phyloP scores from a whole-genome alignment of 2,888 invertebrate species.

The Orthosia gothica region DNA sequence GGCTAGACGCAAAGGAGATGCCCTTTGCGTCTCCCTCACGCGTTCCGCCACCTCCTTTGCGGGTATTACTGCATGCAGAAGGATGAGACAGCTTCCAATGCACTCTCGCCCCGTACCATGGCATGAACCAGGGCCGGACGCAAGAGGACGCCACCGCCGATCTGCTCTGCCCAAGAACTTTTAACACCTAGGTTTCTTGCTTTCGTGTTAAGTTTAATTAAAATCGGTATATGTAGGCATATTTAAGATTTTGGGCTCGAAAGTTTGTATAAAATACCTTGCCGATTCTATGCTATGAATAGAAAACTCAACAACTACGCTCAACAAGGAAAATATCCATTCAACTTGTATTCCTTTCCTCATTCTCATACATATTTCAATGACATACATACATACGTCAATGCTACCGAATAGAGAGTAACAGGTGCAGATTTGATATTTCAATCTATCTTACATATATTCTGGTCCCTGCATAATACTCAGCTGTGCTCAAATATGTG shows the following conservation, averaged over 20 bases:
- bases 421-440: slow-evolving; percentile 67
- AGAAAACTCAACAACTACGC: not conserved
- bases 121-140: too few species aligned
- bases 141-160: too few species aligned
- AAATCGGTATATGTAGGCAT: too few species aligned
- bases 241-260: not conserved
- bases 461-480: slow-evolving; percentile 33
- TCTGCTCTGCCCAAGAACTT: too few species aligned
- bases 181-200: not conserved
- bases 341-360: slow-evolving; percentile 27
- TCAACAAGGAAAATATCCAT: slow-evolving; percentile 11
- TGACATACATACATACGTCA: slow-evolving; percentile 31
- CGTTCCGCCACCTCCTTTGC: too few species aligned
- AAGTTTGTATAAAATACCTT: not conserved
- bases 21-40: too few species aligned
- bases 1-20: too few species aligned
- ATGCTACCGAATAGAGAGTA: slow-evolving; percentile 40
- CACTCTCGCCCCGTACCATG: too few species aligned
- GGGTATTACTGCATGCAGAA: too few species aligned
- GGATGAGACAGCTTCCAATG: too few species aligned
- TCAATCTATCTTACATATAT: slow-evolving; percentile 55
- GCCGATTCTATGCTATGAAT: not conserved
- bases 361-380: slow-evolving; percentile 59
- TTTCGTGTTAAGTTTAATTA: too few species aligned
- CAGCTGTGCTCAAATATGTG: slow-evolving; percentile 16